These are phyloP conservation scores for Mythimna ferrago DNA, from an alignment of 2,888 invertebrate species.

Conservation along the genomic window DNA sequence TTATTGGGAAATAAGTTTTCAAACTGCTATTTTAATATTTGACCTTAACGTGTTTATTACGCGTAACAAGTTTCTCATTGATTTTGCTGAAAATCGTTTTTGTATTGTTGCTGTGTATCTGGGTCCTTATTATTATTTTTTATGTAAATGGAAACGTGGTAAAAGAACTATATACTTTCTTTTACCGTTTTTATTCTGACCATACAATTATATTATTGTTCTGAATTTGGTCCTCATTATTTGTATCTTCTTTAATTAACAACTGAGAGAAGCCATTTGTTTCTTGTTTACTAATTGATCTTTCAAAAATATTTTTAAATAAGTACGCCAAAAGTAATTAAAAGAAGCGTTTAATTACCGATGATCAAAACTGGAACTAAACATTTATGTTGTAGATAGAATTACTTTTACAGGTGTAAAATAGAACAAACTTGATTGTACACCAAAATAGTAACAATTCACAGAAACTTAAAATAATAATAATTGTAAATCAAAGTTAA, in stretches of 20 bases:
- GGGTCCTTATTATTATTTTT: neutral
- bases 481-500: too few species aligned
- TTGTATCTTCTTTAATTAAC: neutral
- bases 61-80: neutral
- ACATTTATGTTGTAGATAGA: neutral
- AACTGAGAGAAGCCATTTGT: neutral
- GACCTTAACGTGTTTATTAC: too few species aligned
- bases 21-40: slow-evolving; percentile 5
- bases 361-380: slow-evolving; percentile 13
- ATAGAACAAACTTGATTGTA: too few species aligned
- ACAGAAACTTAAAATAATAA: too few species aligned
- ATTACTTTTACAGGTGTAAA: too few species aligned
- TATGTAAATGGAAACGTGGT: neutral
- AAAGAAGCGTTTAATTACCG: neutral
- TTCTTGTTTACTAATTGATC: slow-evolving; percentile 4
- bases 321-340: slow-evolving; percentile 5
- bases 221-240: neutral
- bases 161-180: neutral
- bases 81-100: neutral
- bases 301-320: neutral
- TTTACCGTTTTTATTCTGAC: too few species aligned
- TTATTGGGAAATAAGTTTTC: slow-evolving; percentile 23
- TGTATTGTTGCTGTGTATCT: neutral
- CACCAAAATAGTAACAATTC: too few species aligned
- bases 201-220: neutral